phyloP scores from a whole-genome alignment of 2,113 vertebrate species.

The Ramphastos sulfuratus region DNA sequence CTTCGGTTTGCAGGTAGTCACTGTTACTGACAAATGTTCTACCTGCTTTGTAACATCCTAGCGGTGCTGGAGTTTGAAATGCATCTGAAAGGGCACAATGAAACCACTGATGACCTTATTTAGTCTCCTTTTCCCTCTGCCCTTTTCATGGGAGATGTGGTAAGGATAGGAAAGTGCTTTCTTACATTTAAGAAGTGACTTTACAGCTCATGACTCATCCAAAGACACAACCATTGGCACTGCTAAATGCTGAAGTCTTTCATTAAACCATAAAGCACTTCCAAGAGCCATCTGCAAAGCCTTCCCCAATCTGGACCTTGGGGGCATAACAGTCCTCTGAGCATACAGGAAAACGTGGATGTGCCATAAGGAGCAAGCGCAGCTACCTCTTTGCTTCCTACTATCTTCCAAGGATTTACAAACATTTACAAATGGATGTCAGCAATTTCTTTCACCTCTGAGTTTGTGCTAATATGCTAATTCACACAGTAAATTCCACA shows the following conservation, averaged over 20 bases:
- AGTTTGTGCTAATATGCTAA: conserved; percentile 35
- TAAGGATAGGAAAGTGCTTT: background rate
- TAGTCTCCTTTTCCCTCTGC: background rate
- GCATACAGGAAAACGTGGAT: background rate
- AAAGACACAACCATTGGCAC: background rate
- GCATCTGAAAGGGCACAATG: background rate
- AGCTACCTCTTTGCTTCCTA: background rate
- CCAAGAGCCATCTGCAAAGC: conserved; percentile 12
- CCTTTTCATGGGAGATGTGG: background rate
- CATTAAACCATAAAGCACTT: background rate
- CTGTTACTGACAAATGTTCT: background rate
- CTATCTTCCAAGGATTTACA: background rate
- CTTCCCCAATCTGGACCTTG: background rate
- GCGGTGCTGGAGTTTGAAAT: background rate
- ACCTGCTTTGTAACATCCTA: background rate
- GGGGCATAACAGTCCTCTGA: background rate
- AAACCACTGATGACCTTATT: background rate
- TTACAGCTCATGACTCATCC: background rate
- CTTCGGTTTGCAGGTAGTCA: background rate
- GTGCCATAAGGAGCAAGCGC: background rate
- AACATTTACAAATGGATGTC: background rate
- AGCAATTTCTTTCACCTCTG: conserved; percentile 11
- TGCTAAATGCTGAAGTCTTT: background rate
- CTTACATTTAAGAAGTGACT: background rate
- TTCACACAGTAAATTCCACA: conserved; percentile 18